Base-by-base conservation (phyloP, 2,113 vertebrate species). In the Tachycineta bicolor region DNA sequence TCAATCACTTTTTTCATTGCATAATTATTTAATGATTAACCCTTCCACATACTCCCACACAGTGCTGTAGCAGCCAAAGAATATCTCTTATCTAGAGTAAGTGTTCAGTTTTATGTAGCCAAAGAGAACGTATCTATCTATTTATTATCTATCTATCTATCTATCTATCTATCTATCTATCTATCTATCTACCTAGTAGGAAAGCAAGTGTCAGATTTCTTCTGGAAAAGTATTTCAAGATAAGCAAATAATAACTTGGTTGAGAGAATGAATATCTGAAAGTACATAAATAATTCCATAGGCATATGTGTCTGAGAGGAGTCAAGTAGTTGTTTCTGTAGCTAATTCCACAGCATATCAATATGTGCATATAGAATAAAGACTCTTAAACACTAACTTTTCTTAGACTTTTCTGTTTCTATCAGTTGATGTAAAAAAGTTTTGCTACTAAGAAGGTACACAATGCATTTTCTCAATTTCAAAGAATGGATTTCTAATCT, bases 11-110 rank as follows among this genome's bases (percentile, higher is more conserved):
- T 83, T 44, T 50, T 85, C 39, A 83, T 59, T 76, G 24, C 33
- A 70, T 96, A 91, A 94, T 92, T 96, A 90, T 75, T 94, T 63
- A 87, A 92, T 71, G 46, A 79, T 65, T 95, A 79, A 73, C n/a
- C 11, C 34, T 87, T 81, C 49, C 49, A 59, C 71, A 67, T 56
- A 67, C 13, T 50, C 28, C 14, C 52, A 60, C 29, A 59, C 8
- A 71, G n/a, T 39, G 21, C 17, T 67, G 33, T 20, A 83, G 62
- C 29, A 87, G 44, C 21, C 79, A 60, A 69, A 77, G n/a, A 49
- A 56, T 68, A 63, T 15, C 22, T 16, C 34, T 74, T 77, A 53
- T 60, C 22, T 62, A 63, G 20, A 58, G 3, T 34, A 37, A 47
- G n/a, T 69, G 60, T 78, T 78, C 24, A 73, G 5, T 53, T 94